Base-by-base conservation (phyloP, 1,140 invertebrate species). In the Macrotrachela quadricornifera region DNA sequence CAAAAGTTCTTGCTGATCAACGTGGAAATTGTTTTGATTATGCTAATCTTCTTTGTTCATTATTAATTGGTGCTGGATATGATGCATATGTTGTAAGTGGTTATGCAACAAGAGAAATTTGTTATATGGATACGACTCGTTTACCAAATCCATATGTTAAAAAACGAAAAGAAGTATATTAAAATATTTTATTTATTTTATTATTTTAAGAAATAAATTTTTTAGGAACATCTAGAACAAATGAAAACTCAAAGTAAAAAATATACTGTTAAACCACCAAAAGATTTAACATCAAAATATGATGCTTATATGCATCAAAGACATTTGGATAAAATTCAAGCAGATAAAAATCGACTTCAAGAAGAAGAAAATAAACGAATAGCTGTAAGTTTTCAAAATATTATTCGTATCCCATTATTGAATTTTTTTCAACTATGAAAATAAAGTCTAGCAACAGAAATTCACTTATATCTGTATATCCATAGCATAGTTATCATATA, bases 11-110 rank as follows among this genome's bases (percentile, higher is more conserved):
- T 44, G 71, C 77, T 45, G 77, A 79, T 10, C 67, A 74, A 58
- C 76, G 70, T 44, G 85, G 80, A 2, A 83, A 86, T 61, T 79
- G 77, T 46, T 86, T 83, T 63, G 86, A 90, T 64, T 76, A 79
- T 57, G 78, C 81, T 3, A 83, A 79, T 2, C 69, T 84, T 15
- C 66, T 86, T 1, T 79, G 75, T 12, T 85, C 83, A 1, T 72
- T 85, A 57, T 70, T 91, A 21, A 73, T 83, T 46, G 84, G 82
- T 6, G 74, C 78, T 46, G 80, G 81, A 0, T 87, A 81, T 65
- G 79, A 87, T 61, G 83, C 85, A 0, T 83, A 81, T 64, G 81
- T 88, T 1, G 83, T 84, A 0, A 83, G 79, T 51, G 86, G 85
- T 1, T 83, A 83, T 58, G 83, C 84, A 0, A 76, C 76, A 6